Base-by-base conservation (phyloP, 1,140 invertebrate species). In the Mizuhopecten yessoensis region DNA sequence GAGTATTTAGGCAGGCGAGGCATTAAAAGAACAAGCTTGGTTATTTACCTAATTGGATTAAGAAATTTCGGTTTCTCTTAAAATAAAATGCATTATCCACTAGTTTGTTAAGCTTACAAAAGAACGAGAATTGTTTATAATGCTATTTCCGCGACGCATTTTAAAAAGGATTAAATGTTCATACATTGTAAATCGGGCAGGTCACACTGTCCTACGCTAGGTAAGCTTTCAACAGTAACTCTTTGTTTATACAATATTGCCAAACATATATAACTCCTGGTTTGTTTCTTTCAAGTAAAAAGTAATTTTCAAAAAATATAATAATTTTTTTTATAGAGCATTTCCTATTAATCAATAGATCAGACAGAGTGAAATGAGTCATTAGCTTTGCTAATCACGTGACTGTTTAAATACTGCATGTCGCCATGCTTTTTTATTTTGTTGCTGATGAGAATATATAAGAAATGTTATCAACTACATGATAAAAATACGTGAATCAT, bases 401-500 rank as follows among this genome's bases (percentile, higher is more conserved):
- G 57, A n/a, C 5, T 75, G 57, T 29, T 75, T 75, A 75, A 75
- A n/a, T 75, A 75, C 5, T 75, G 57, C 23, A n/a, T 75, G 57
- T 75, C 57, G 15, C 57, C 57, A 29, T n/a, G 23, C 11, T 75
- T 29, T 75, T 75, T n/a, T 17, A n/a, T 75, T 75, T 5, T 75
- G 57, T 75, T 75, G 11, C n/a, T 75, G n/a, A 75, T 75, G n/a
- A 75, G 29, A 75, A 75, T n/a, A 49, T 49, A 75, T 75, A 29
- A 75, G 57, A 5, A 75, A 75, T n/a, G 23, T 75, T 75, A 75
- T 75, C 57, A 75, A n/a, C 23, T 5, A 1, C 11, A 75, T n/a
- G 23, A 0, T n/a, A n/a, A n/a, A 11, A 29, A 75, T 23, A 75
- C n/a, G 57, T 29, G 57, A 75, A 75, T 5, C 3, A n/a, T 1